phyloP scores from a whole-genome alignment of 2,113 vertebrate species.

The Archilochus colubris region DNA sequence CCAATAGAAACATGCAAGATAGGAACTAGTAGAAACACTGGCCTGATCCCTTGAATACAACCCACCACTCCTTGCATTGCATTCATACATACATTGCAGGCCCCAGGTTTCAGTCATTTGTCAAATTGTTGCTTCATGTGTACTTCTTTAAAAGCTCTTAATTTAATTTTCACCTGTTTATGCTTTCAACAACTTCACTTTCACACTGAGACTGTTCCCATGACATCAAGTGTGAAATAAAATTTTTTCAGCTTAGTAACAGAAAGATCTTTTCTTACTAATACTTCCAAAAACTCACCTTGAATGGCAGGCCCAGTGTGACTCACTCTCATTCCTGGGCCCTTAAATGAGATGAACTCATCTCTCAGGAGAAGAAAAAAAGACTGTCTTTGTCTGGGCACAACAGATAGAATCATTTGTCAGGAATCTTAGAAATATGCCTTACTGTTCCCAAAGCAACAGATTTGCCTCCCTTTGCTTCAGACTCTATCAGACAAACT shows the following conservation, averaged over 20 bases:
- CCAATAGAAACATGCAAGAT: not conserved
- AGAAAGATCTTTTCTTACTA: constrained; percentile 25
- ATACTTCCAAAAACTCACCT: constrained; percentile 40
- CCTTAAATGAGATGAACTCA: constrained; percentile 47
- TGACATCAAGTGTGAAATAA: constrained; percentile 9
- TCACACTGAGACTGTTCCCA: not conserved
- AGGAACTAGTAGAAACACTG: not conserved
- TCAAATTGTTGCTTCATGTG: not conserved
- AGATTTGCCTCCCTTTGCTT: constrained; percentile 23
- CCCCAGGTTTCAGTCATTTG: not conserved
- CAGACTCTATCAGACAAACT: constrained; percentile 45
- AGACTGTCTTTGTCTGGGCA: constrained; percentile 48
- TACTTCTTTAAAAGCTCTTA: constrained; percentile 36
- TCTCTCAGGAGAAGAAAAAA: constrained; percentile 55
- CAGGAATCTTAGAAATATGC: constrained; percentile 52
- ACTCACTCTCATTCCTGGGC: constrained; percentile 44
- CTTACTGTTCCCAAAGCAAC: constrained; percentile 47
- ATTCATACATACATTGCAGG: not conserved
- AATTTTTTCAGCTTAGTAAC: constrained; percentile 25
- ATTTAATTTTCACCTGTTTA: constrained; percentile 61
- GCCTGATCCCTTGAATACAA: not conserved
- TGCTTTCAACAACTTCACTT: constrained; percentile 1
- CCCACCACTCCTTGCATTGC: not conserved
- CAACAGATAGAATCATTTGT: constrained; percentile 41
- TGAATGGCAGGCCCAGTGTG: constrained; percentile 15